phyloP scores from a whole-genome alignment of 1,140 invertebrate species.

The Vanessa atalanta region DNA sequence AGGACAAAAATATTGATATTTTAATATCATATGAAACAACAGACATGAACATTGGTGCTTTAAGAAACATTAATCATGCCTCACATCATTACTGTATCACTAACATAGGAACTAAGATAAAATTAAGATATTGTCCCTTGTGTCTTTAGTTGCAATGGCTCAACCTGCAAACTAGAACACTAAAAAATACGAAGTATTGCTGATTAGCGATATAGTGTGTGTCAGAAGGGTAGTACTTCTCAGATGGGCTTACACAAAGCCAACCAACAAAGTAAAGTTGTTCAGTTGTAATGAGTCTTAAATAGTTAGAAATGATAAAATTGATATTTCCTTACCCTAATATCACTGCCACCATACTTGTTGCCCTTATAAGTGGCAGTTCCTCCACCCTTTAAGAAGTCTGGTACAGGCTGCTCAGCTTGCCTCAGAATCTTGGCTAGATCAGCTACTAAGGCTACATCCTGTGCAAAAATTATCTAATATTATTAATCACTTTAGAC shows the following conservation, averaged over 20 bases:
- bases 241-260: no score
- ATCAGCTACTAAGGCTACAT: conserved; percentile 83
- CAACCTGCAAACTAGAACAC: no score
- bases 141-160: no score
- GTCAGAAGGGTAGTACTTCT: no score
- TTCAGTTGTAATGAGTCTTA: background rate
- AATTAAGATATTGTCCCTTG: no score
- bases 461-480: conserved; percentile 53
- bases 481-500: background rate
- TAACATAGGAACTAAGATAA: no score
- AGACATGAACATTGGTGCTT: background rate
- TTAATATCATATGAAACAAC: background rate
- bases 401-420: conserved; percentile 84
- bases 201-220: no score
- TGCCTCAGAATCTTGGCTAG: conserved; percentile 88
- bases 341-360: conserved; percentile 77
- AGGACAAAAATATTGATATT: background rate
- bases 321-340: conserved; percentile 59
- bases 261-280: no score
- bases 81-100: no score
- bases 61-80: no score
- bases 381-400: conserved; percentile 81
- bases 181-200: background rate
- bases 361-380: conserved; percentile 67
- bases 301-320: background rate